phyloP scores from a whole-genome alignment of 2,888 invertebrate genomes.

The Drosophila incognita region DNA sequence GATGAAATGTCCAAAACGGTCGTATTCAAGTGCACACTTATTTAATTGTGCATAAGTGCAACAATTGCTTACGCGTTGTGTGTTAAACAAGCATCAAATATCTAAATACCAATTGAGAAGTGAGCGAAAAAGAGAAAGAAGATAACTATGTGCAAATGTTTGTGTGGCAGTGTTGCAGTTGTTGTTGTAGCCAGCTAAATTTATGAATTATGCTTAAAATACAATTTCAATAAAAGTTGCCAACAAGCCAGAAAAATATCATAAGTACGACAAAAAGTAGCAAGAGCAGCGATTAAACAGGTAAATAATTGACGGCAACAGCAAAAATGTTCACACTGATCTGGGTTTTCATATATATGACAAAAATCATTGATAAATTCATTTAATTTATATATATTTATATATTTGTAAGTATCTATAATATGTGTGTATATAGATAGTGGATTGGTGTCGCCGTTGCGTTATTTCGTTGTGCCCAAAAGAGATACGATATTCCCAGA shows the following conservation, averaged over 20 bases:
- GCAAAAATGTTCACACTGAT: conserved; percentile 24
- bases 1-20: conserved; percentile 40
- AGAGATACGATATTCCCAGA: conserved; percentile 82
- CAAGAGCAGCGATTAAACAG: conserved; percentile 59
- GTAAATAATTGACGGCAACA: conserved; percentile 55
- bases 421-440: conserved; percentile 31
- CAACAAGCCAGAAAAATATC: conserved; percentile 59
- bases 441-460: conserved; percentile 61
- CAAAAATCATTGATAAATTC: conserved; percentile 61
- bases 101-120: conserved; percentile 23
- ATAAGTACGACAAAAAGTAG: conserved; percentile 41
- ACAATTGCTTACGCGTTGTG: conserved; percentile 28
- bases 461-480: conserved; percentile 73
- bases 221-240: conserved; percentile 70
- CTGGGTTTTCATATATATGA: conserved; percentile 30
- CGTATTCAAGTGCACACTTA: conserved; percentile 34
- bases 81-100: conserved; percentile 29
- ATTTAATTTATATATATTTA: conserved; percentile 20
- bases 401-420: conserved; percentile 31
- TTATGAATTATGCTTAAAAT: conserved; percentile 69
- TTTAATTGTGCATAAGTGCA: conserved; percentile 31
- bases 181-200: conserved; percentile 43
- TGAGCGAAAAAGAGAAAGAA: conserved; percentile 21
- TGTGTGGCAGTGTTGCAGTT: conserved; percentile 27
- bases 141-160: conserved; percentile 39